Evolutionary conservation across 2,113 vertebrate genomes (phyloP).

Genomic region (Pica pica): DNA sequence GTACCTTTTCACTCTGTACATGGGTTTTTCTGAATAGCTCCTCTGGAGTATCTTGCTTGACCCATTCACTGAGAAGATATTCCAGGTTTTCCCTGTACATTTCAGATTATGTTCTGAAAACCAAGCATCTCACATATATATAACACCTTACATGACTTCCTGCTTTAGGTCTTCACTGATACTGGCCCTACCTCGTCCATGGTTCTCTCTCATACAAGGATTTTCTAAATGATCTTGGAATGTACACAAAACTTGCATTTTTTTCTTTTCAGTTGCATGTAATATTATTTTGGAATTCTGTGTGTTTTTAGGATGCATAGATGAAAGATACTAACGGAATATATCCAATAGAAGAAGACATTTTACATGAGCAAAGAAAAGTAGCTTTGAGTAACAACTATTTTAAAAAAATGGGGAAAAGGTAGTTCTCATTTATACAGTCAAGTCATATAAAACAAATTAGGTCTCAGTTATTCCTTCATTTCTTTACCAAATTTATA

Average conservation of each 20-base stretch:
- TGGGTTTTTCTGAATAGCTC: neutral
- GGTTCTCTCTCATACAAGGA: neutral
- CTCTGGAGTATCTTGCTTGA: neutral
- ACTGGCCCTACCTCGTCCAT: neutral
- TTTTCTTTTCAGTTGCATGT: neutral
- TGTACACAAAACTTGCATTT: neutral
- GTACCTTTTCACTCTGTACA: neutral
- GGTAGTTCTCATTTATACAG: neutral
- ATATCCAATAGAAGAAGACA: neutral
- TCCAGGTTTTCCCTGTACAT: neutral
- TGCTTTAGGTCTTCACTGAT: neutral
- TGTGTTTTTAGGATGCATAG: neutral
- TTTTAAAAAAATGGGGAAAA: neutral
- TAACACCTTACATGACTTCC: neutral
- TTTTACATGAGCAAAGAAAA: neutral
- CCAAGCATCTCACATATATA: neutral
- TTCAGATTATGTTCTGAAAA: neutral
- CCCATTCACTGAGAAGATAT: neutral
- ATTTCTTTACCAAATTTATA: constrained; percentile 9
- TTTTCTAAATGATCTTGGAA: neutral
- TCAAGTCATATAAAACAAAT: constrained; percentile 16
- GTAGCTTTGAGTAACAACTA: neutral
- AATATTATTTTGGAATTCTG: neutral
- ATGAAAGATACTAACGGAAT: neutral
- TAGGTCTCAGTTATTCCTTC: neutral